These are phyloP conservation scores for Scaptomyza montana DNA, from an alignment of 1,140 invertebrate genomes.

Conservation along the genomic window DNA sequence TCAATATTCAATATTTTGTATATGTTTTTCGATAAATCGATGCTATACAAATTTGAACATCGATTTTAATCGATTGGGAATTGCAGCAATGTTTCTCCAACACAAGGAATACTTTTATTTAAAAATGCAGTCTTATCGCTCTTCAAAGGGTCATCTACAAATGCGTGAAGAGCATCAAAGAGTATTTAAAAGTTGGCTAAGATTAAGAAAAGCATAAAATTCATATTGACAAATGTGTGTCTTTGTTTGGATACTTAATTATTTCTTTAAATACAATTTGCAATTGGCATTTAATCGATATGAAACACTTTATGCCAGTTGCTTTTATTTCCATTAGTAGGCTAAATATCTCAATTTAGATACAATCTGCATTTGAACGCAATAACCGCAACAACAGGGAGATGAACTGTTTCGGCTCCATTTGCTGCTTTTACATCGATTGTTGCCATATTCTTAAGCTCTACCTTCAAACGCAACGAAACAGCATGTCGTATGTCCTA, in stretches of 20 bases:
- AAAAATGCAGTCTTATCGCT: too few relatives aligned
- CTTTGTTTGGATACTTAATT: background rate
- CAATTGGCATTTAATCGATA: background rate
- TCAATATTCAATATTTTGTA: too few relatives aligned
- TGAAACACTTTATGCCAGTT: background rate
- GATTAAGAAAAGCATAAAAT: too few relatives aligned
- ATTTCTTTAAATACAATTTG: background rate
- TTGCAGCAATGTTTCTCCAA: too few relatives aligned
- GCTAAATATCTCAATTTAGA: background rate
- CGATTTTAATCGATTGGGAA: too few relatives aligned
- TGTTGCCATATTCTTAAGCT: background rate
- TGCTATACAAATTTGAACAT: too few relatives aligned
- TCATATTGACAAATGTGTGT: background rate
- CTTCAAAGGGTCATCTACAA: too few relatives aligned
- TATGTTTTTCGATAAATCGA: too few relatives aligned
- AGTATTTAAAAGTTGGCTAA: too few relatives aligned
- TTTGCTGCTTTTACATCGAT: constrained; percentile 1
- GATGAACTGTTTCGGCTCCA: constrained; percentile 2
- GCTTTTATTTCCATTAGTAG: background rate
- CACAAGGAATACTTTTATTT: too few relatives aligned
- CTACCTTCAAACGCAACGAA: too few relatives aligned
- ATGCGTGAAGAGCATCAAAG: too few relatives aligned
- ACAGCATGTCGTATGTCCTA: background rate
- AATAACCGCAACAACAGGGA: constrained; percentile 8
- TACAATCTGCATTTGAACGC: constrained; percentile 11